Conservation (phyloP, 2,888 invertebrate genomes). For the Agrotis exclamationis region DNA sequence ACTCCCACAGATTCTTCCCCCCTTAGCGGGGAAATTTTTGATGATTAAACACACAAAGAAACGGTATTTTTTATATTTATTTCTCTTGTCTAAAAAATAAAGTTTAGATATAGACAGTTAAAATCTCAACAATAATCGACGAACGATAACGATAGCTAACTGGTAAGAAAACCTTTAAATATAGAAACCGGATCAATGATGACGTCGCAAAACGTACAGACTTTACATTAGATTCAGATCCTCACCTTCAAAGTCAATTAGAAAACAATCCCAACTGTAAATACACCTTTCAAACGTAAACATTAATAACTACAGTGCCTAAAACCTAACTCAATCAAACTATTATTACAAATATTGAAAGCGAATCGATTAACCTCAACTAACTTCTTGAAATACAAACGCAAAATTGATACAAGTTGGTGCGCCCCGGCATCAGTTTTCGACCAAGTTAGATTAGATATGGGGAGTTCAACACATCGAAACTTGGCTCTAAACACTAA, state of each 20-base stretch:
- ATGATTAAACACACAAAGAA: too few relatives aligned
- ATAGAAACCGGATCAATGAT: neutral
- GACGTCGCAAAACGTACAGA: neutral
- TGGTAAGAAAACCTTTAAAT: too few relatives aligned
- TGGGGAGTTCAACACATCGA: constrained; percentile 51
- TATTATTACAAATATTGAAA: constrained; percentile 56
- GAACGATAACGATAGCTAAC: too few relatives aligned
- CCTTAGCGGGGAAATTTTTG: too few relatives aligned
- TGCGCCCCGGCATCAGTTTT: constrained; percentile 54
- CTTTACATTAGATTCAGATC: neutral
- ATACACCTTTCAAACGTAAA: neutral
- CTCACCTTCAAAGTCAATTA: neutral
- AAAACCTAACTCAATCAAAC: constrained; percentile 48
- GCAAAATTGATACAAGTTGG: constrained; percentile 65
- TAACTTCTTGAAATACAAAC: constrained; percentile 62
- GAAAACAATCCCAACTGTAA: neutral
- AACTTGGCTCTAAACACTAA: constrained; percentile 57
- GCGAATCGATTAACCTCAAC: constrained; percentile 56
- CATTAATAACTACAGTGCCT: neutral
- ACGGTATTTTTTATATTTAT: too few relatives aligned
- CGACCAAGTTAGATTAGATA: constrained; percentile 67
- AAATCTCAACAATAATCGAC: too few relatives aligned
- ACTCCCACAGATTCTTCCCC: too few relatives aligned
- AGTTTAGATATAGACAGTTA: too few relatives aligned
- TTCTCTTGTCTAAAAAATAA: too few relatives aligned